Base-by-base conservation (phyloP, 2,113 vertebrate species). In the Pipra filicauda region DNA sequence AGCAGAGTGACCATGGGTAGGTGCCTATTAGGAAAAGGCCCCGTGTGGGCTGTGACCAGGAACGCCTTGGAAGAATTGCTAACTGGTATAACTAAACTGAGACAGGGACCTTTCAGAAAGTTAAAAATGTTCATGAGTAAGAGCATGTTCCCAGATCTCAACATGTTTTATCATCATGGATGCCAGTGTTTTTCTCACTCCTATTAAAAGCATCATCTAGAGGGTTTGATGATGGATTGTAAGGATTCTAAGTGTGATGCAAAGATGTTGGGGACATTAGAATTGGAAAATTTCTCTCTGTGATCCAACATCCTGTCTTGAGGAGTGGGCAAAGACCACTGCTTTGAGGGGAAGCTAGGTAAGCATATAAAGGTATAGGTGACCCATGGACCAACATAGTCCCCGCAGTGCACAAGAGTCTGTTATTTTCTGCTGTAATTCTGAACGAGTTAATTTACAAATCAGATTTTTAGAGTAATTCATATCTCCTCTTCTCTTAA, bases 11-110 rank as follows among this genome's bases (percentile, higher is more conserved):
- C 39, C 61, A n/a, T 1, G 3, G 11, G 9, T 22, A 62, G 51
- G 44, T 84, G 43, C 18, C 39, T 74, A 4, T 24, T 22, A 9
- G 30, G 59, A 89, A 51, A 12, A 54, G 35, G 19, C 6, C 23
- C 21, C 0, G 0, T n/a, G 12, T 10, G 26, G 86, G 26, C 31
- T 2, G 0, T 58, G 76, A 65, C 31, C 31, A 58, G 84, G 52
- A 91, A 39, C 2, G 7, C 39, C 57, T 82, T 31, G 39, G 43
- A 13, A 52, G 5, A 91, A 74, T 12, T 70, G 17, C 11, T 92
- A 46, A 70, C 18, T 84, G 48, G 26, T 21, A 52, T 23, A 35
- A 61, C 16, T 78, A 67, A 89, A 75, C 24, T 14, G 37, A 5
- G 3, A 6, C 65, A 89, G 16, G 37, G 35, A 64, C 16, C 46